phyloP scores from a whole-genome alignment of 1,140 invertebrate genomes.

The Panulirus ornatus region DNA sequence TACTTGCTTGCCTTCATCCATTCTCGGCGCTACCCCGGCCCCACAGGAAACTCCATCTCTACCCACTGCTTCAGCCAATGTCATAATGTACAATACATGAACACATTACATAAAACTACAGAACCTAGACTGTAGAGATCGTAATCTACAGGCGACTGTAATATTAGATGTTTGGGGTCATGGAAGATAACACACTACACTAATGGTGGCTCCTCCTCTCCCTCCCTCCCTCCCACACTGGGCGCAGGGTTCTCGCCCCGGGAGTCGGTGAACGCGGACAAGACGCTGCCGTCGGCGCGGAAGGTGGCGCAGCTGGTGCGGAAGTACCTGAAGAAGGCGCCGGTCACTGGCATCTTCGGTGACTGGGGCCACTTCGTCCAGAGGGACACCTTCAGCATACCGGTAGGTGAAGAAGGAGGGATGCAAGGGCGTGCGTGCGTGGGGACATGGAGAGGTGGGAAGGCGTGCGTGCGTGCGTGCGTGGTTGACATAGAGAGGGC shows the following conservation, averaged over 20 bases:
- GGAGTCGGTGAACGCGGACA: slow-evolving; percentile 31
- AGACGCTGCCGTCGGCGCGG: slow-evolving; percentile 59
- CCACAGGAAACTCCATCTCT: no score
- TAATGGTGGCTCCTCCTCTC: no score
- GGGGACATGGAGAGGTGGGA: background rate
- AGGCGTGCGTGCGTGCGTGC: background rate
- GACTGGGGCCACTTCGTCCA: slow-evolving; percentile 71
- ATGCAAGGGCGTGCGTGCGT: background rate
- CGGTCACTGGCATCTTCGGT: slow-evolving; percentile 50
- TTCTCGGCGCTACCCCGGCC: no score
- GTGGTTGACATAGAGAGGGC: background rate
- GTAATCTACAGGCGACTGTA: no score
- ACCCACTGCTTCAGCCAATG: no score
- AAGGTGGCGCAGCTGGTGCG: slow-evolving; percentile 59
- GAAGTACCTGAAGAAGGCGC: slow-evolving; percentile 56
- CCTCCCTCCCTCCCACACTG: no score
- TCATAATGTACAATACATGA: no score
- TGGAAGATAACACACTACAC: no score
- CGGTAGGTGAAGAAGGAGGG: slow-evolving; percentile 37
- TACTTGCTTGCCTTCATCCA: no score
- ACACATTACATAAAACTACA: no score
- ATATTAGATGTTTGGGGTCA: no score
- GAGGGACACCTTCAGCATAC: slow-evolving; percentile 71
- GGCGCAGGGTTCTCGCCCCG: slow-evolving; percentile 64
- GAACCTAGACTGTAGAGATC: no score